A percentile compares a stretch with the other conserved stretches of the same genome.
Evolutionary conservation across 2,113 vertebrate genomes (phyloP).

Genomic region (Pangasianodon gigas): DNA sequence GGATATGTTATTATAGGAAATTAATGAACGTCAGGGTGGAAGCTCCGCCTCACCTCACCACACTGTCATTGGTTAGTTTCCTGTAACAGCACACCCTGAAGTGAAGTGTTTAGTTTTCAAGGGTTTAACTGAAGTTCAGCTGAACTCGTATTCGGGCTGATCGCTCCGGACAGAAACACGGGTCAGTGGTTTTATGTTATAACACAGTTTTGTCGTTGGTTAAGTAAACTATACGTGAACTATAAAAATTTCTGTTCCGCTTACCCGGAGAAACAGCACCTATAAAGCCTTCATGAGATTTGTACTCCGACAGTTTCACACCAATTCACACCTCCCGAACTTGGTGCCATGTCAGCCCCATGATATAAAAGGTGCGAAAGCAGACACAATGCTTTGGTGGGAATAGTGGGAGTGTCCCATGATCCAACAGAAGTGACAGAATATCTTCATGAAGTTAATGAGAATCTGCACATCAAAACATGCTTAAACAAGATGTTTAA

Average conservation of each 20-base stretch:
- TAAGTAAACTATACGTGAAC: neutral
- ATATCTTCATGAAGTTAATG: neutral
- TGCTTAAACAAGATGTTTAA: neutral
- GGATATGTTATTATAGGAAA: neutral
- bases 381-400: neutral
- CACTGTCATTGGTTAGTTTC: neutral
- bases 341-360: neutral
- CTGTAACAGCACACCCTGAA: neutral
- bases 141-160: neutral
- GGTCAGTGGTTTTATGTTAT: neutral
- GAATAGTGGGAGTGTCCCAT: neutral
- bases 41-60: neutral
- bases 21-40: too few species aligned
- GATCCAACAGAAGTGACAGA: neutral
- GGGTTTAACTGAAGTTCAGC: neutral
- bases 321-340: neutral
- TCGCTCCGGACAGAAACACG: neutral
- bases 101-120: neutral
- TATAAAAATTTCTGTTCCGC: neutral
- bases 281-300: neutral
- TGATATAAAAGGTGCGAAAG: neutral
- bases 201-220: neutral
- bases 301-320: neutral
- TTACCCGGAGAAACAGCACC: neutral
- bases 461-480: neutral